Conservation (phyloP, 2,797 vertebrate species). For the Peromyscus nudipes region DNA sequence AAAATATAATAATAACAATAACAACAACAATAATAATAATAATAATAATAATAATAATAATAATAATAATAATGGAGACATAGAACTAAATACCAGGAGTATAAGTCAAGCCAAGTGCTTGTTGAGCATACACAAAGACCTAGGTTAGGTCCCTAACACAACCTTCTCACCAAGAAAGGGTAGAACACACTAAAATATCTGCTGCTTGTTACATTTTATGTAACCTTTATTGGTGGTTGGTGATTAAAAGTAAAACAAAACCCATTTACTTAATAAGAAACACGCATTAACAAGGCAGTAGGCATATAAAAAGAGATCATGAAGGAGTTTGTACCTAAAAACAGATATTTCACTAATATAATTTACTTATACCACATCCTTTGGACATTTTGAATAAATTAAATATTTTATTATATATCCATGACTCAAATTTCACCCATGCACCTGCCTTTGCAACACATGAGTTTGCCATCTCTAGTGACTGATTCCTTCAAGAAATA, state of each 20-base stretch:
- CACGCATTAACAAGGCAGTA: not conserved
- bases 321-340: not conserved
- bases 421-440: not conserved
- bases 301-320: not conserved
- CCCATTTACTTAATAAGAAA: slow-evolving; percentile 51
- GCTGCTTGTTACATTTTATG: not conserved
- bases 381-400: not conserved
- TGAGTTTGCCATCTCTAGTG: not conserved
- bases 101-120: not conserved
- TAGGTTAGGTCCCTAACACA: not conserved
- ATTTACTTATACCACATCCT: not conserved
- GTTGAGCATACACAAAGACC: not conserved
- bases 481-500: slow-evolving; percentile 1
- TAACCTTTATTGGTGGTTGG: not conserved
- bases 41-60: no score
- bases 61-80: not conserved
- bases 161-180: not conserved
- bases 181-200: not conserved
- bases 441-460: not conserved
- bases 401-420: not conserved
- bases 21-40: no score
- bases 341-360: slow-evolving; percentile 32
- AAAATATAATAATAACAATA: not conserved
- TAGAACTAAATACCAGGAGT: not conserved
- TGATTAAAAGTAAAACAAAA: slow-evolving; percentile 49